phyloP scores from a whole-genome alignment of 2,797 vertebrate species.

The Acomys russatus region DNA sequence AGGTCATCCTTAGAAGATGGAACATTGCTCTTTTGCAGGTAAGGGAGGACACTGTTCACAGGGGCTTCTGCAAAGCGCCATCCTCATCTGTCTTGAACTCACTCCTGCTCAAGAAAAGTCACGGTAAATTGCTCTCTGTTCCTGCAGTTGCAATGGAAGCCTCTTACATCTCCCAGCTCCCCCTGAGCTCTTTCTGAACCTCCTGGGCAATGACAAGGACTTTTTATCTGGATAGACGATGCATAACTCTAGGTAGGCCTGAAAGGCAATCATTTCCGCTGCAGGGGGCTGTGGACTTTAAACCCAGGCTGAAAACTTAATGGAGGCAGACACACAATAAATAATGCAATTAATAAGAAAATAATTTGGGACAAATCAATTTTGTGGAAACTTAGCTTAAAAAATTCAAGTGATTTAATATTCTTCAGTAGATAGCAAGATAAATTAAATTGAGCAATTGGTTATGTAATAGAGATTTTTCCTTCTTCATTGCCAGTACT shows the following conservation, averaged over 20 bases:
- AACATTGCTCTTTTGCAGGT: neutral
- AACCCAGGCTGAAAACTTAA: conserved; percentile 30
- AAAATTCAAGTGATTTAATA: neutral
- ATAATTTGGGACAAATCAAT: conserved; percentile 17
- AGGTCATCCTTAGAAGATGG: neutral
- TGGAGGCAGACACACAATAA: neutral
- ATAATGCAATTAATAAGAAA: neutral
- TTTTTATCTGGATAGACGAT: conserved; percentile 52
- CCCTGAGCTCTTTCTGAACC: conserved; percentile 2
- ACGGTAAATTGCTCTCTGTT: neutral
- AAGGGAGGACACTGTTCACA: neutral
- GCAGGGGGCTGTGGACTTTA: neutral
- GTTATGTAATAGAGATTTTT: neutral
- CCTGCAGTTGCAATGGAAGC: neutral
- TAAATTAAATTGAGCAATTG: neutral
- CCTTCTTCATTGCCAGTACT: neutral
- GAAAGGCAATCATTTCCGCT: conserved; percentile 38
- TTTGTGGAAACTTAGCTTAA: conserved; percentile 56
- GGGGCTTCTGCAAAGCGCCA: neutral
- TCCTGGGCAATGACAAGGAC: neutral
- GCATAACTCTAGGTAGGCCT: conserved; percentile 30
- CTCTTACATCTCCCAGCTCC: neutral
- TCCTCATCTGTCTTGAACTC: neutral
- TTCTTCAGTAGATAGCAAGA: conserved; percentile 19
- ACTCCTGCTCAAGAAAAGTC: neutral